Conservation (phyloP, 2,797 vertebrate genomes). For the Gymnopithys bicolor region DNA sequence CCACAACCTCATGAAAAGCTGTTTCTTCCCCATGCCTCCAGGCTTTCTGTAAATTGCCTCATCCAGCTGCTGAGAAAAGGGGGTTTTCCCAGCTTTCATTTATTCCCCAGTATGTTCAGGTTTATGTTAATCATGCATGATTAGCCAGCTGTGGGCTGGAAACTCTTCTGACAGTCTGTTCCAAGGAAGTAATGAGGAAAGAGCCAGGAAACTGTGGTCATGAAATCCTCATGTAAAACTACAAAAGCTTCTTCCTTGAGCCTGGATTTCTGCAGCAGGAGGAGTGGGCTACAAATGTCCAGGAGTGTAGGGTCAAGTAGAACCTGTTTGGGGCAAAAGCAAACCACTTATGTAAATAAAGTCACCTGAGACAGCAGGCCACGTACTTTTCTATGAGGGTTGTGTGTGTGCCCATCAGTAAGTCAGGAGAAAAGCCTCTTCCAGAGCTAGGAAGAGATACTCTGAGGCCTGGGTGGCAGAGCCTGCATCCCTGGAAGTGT, state of each 20-base stretch:
- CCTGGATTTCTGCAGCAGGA: background rate
- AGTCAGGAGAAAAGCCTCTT: background rate
- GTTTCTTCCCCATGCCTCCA: background rate
- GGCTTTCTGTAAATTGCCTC: conserved; percentile 27
- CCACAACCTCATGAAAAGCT: background rate
- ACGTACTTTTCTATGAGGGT: background rate
- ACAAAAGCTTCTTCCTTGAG: background rate
- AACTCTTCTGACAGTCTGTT: conserved; percentile 17
- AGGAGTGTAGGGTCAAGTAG: background rate
- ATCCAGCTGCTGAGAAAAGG: conserved; percentile 43
- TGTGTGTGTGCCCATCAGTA: background rate
- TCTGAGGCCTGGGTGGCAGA: background rate
- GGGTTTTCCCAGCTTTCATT: conserved; percentile 63
- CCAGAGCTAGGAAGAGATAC: background rate
- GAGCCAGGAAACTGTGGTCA: background rate
- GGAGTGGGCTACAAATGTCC: background rate
- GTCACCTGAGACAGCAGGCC: background rate
- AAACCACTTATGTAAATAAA: background rate
- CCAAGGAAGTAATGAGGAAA: background rate
- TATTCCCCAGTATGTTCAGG: background rate
- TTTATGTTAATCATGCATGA: conserved; percentile 24
- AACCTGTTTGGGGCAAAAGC: background rate
- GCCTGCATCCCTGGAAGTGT: background rate
- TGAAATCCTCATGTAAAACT: background rate
- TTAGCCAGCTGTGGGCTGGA: conserved; percentile 27